A percentile compares a stretch with the other conserved stretches of the same genome.
These are phyloP conservation scores for Trogon melanurus DNA, from an alignment of 2,113 vertebrate genomes.

Conservation along the genomic window DNA sequence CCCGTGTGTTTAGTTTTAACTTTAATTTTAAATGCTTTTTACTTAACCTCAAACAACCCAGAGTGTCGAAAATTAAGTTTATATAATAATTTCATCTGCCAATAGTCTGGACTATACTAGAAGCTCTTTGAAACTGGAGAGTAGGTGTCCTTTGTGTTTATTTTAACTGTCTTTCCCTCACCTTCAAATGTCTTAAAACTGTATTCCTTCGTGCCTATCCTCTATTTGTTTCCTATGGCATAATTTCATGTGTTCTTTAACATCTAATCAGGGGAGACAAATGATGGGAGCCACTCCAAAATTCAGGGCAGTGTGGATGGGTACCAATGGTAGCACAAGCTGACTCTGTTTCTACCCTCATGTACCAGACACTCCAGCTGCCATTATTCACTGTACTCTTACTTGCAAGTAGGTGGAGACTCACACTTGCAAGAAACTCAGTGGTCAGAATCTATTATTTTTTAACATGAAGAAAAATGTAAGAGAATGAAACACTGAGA, in stretches of 20 bases:
- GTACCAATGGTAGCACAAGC: neutral
- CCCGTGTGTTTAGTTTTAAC: constrained; percentile 1
- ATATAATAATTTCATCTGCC: neutral
- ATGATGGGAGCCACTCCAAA: neutral
- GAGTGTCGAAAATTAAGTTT: neutral
- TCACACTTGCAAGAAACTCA: neutral
- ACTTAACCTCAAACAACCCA: neutral
- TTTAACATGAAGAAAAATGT: neutral
- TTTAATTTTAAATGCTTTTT: neutral
- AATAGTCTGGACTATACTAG: neutral
- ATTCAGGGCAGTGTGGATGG: neutral
- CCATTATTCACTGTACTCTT: neutral
- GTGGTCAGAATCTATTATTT: neutral
- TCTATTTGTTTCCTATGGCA: neutral
- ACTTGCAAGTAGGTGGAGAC: neutral
- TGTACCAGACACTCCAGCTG: neutral
- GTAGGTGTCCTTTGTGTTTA: neutral
- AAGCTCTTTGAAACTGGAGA: neutral
- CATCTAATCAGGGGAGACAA: neutral
- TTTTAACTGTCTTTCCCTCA: neutral
- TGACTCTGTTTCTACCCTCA: neutral
- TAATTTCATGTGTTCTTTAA: neutral
- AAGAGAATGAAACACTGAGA: neutral
- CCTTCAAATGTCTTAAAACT: neutral
- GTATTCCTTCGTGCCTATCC: neutral